phyloP scores from a whole-genome alignment of 2,888 invertebrate species.

The Gari tellinella region DNA sequence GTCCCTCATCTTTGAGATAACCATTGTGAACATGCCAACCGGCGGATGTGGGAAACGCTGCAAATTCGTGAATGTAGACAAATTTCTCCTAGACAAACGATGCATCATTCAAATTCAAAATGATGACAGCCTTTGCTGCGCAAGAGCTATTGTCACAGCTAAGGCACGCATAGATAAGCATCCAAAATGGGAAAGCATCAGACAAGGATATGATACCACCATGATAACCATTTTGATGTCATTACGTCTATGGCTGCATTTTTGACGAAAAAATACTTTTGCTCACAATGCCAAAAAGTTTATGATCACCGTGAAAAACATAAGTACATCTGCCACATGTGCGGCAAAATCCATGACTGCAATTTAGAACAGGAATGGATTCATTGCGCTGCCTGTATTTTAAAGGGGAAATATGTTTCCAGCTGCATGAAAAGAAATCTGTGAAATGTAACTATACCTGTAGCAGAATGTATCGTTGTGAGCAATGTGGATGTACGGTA shows the following conservation, averaged over 20 bases:
- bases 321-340: conserved; percentile 18
- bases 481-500: conserved; percentile 18
- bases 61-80: conserved; percentile 1
- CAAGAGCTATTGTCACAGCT: conserved; percentile 52
- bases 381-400: conserved; percentile 16
- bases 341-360: conserved; percentile 6
- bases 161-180: conserved; percentile 38
- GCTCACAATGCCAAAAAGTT: conserved; percentile 15
- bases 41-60: conserved; percentile 1
- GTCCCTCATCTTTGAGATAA: conserved; percentile 29
- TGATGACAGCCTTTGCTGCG: no score
- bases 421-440: no score
- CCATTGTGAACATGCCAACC: conserved; percentile 19
- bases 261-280: conserved; percentile 24
- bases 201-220: conserved; percentile 14
- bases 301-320: conserved; percentile 29
- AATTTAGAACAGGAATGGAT: conserved; percentile 1
- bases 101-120: conserved; percentile 35
- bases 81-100: conserved; percentile 7
- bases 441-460: no score
- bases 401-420: no score
- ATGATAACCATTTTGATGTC: conserved; percentile 39
- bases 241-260: no score
- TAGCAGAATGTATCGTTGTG: conserved; percentile 5
- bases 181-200: conserved; percentile 31